These are phyloP conservation scores for Nesospiza acunhae DNA, from an alignment of 2,113 vertebrate genomes.

Conservation along the genomic window DNA sequence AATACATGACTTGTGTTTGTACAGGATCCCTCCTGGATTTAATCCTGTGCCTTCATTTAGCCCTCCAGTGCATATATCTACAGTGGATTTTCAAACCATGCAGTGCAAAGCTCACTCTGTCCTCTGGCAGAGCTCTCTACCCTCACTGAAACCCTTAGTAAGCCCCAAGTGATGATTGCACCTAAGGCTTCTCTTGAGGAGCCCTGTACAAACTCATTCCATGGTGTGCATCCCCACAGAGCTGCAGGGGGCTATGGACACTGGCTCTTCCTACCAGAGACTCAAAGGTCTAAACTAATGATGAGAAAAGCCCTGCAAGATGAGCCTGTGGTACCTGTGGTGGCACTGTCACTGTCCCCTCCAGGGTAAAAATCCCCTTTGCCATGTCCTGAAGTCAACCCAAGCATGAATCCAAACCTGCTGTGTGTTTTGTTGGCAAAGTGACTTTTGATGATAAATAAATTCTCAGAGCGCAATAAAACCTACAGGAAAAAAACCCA, in stretches of 20 bases:
- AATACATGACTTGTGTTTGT: accelerated
- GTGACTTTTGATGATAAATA: not conserved
- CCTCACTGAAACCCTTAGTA: not conserved
- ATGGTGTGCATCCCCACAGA: not conserved
- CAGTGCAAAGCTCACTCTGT: not conserved
- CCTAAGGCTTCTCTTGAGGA: not conserved
- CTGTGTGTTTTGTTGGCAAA: not conserved
- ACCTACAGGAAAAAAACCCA: accelerated
- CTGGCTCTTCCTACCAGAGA: not conserved
- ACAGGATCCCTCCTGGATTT: not conserved
- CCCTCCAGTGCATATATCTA: not conserved
- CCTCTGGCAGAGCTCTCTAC: not conserved
- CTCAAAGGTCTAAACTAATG: not conserved
- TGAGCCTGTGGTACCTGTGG: accelerated
- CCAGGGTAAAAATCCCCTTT: not conserved
- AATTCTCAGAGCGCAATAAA: not conserved
- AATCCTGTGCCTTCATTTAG: not conserved
- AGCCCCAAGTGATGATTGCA: not conserved
- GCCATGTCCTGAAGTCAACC: accelerated
- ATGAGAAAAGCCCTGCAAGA: not conserved
- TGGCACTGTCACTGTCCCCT: not conserved
- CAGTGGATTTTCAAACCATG: not conserved
- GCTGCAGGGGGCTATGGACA: accelerated
- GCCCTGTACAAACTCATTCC: not conserved
- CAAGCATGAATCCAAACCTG: not conserved